Evolutionary conservation across 1,140 invertebrate species (phyloP).

Genomic region (Trichogramma pretiosum): DNA sequence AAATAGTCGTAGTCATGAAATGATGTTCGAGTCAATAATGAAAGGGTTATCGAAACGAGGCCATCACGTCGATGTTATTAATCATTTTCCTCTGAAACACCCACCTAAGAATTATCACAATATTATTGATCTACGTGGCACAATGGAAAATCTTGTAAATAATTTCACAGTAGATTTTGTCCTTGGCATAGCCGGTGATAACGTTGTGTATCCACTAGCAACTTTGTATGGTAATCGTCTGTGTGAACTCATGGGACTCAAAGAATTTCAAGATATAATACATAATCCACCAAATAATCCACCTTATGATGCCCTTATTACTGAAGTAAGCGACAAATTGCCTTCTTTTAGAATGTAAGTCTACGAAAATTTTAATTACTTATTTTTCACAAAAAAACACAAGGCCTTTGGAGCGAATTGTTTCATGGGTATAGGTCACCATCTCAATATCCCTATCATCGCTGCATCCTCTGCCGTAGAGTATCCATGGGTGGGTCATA

Average conservation of each 20-base stretch:
- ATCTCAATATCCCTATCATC: conserved; percentile 51
- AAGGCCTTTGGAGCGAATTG: conserved; percentile 32
- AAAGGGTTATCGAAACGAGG: conserved; percentile 41
- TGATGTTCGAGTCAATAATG: conserved; percentile 39
- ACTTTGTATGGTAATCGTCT: conserved; percentile 10
- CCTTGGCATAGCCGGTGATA: not conserved
- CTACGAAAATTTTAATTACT: not conserved
- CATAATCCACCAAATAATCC: conserved; percentile 28
- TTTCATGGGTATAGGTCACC: conserved; percentile 48
- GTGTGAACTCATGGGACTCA: conserved; percentile 13
- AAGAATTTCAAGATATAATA: conserved; percentile 24
- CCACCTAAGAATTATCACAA: conserved; percentile 31
- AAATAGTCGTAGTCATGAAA: conserved; percentile 41
- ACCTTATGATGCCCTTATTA: conserved; percentile 30
- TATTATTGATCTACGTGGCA: conserved; percentile 25
- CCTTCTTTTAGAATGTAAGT: not conserved
- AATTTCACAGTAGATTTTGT: conserved; percentile 16
- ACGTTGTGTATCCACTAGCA: not conserved
- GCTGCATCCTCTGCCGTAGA: conserved; percentile 50
- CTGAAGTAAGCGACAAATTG: conserved; percentile 22
- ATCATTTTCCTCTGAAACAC: conserved; percentile 27
- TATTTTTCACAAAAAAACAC: not conserved
- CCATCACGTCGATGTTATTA: conserved; percentile 41
- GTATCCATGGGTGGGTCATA: conserved; percentile 53
- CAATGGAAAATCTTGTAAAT: conserved; percentile 12